phyloP scores from a whole-genome alignment of 2,888 invertebrate genomes.

The Philereme transversata region DNA sequence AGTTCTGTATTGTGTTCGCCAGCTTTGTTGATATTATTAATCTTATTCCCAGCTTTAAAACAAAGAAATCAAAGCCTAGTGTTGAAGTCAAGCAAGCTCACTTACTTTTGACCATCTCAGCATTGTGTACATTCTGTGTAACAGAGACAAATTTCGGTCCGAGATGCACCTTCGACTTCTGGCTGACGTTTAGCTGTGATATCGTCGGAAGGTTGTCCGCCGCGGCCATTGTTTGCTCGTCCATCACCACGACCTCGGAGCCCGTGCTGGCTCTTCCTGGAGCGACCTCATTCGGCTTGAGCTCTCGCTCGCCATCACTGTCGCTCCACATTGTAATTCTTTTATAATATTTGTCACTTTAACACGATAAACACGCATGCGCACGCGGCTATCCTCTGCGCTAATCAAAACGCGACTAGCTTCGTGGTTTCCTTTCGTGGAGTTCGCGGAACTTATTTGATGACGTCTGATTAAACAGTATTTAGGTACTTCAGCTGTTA shows the following conservation, averaged over 20 bases:
- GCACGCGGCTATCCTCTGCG: slow-evolving; percentile 50
- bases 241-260: slow-evolving; percentile 58
- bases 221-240: slow-evolving; percentile 45
- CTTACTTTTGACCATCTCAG: slow-evolving; percentile 74
- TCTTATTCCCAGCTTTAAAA: no score
- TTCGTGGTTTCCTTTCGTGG: neutral
- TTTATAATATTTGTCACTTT: slow-evolving; percentile 26
- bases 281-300: slow-evolving; percentile 34
- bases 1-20: no score
- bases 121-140: slow-evolving; percentile 69
- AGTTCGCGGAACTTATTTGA: no score
- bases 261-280: slow-evolving; percentile 44
- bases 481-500: no score
- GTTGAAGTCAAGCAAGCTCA: neutral
- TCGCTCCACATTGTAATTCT: slow-evolving; percentile 50
- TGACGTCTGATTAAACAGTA: no score
- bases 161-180: slow-evolving; percentile 65
- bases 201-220: slow-evolving; percentile 49
- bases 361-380: slow-evolving; percentile 44
- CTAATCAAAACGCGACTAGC: slow-evolving; percentile 54
- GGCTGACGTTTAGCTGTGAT: slow-evolving; percentile 61
- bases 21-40: no score
- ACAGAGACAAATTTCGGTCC: slow-evolving; percentile 70
- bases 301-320: slow-evolving; percentile 40
- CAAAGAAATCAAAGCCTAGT: no score